Base-by-base conservation (phyloP, 2,797 vertebrate genomes). In the Taenioides sp. region DNA sequence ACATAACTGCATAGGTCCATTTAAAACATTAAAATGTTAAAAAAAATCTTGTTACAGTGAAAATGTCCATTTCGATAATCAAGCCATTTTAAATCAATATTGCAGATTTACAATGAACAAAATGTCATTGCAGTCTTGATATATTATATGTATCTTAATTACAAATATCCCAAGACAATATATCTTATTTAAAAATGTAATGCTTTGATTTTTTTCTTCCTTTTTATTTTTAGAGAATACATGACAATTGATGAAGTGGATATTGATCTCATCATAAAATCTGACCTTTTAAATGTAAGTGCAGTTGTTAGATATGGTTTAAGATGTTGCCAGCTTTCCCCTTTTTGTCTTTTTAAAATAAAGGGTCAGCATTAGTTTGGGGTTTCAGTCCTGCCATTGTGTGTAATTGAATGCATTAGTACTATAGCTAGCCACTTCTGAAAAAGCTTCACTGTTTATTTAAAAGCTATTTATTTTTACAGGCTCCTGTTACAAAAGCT, bases 231-330 rank as follows among this genome's bases (percentile, higher is more conserved):
- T 81, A 98, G 97, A 87, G 96, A 97, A 79, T 97, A 96, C 31
- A 93, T 92, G 49, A 95, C 95, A 62, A 96, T 98, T 2, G 96
- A 98, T 18, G 95, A 95, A 0, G 94, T 97, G 91, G 97, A 98
- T 83, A 93, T 98, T 7, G 96, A 98, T 88, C 89, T 99, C 43
- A 95, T 95, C 2, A 94, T 98, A 80, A 96, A 96, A 80, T 88
- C 94, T 83, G 93, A 92, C 87, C 92, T 97, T 89, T 88, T 98
- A 67, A 93, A 96, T 90, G 96, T 97, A 91, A 96, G 96, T 94
- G 73, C 2, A 67, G 34, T 71, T 20, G n/a, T 34, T 11, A 31
- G 27, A 34, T 34, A 61, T 28, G 12, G 55, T 25, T 54, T 3
- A 55, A 55, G 10, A 23, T 55, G 9, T 11, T 23, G 10, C 11